Percentiles rank a stretch among this genome's conserved stretches.
phyloP scores from a whole-genome alignment of 1,140 invertebrate species.

The Paralvinella palmiformis region DNA sequence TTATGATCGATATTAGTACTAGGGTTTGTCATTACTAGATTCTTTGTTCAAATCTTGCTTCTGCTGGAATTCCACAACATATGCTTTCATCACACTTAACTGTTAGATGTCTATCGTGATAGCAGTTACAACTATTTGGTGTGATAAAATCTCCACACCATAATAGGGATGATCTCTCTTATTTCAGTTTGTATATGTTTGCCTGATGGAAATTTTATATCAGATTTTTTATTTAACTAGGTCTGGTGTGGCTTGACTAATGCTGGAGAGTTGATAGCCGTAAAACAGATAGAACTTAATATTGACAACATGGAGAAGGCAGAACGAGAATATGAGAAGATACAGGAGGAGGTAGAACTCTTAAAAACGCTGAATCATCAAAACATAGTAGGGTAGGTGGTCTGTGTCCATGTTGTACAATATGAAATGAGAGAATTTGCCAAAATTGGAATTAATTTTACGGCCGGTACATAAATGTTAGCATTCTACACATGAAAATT shows the following conservation, averaged over 20 bases:
- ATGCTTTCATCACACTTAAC: too few relatives aligned
- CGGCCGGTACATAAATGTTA: too few relatives aligned
- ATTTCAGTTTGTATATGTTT: not conserved
- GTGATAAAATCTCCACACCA: too few relatives aligned
- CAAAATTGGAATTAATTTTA: too few relatives aligned
- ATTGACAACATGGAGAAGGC: constrained; percentile 39
- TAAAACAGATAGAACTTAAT: constrained; percentile 49
- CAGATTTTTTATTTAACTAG: constrained; percentile 21
- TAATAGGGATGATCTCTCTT: constrained; percentile 2
- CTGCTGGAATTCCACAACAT: too few relatives aligned
- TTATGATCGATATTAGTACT: too few relatives aligned
- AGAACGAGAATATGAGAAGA: constrained; percentile 45
- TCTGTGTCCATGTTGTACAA: not conserved
- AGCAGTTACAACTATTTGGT: too few relatives aligned
- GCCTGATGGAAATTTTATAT: not conserved
- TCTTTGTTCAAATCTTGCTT: too few relatives aligned
- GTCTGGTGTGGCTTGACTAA: constrained; percentile 48
- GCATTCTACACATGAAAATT: too few relatives aligned
- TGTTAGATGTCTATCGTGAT: too few relatives aligned
- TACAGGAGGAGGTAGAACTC: constrained; percentile 50
- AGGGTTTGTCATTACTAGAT: too few relatives aligned
- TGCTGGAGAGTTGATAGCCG: constrained; percentile 47
- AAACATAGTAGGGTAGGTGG: constrained; percentile 47
- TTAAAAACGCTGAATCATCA: constrained; percentile 45
- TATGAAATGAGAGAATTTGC: too few relatives aligned